Evolutionary conservation across 2,888 invertebrate genomes (phyloP), one percentile per base, ranked within the genome.

Genomic region (Xestia sexstrigata): DNA sequence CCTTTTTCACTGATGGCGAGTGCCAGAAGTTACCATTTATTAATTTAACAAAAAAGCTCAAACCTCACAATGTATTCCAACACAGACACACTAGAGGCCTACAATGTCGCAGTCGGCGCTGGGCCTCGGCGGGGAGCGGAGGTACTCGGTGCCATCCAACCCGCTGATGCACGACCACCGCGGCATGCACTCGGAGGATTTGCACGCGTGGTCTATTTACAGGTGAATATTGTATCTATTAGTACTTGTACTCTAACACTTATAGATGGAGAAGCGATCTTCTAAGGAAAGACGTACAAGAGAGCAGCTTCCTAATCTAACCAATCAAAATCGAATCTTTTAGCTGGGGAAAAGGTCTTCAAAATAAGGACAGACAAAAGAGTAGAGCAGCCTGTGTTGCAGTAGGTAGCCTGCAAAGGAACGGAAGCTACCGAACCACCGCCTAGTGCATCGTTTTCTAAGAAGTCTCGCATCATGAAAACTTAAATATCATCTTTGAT

Each of bases 161-260:
- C 98, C 98, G 78, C 94, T 97, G 85, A 94, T 97, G 88, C 97
- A 97, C 93, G 98, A 97, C 93, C 98, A 98, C 79, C 97, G 98
- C 83, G 98, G 98, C 83, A 98, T 98, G 93, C 98, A 98, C 89
- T 98, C 98, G 72, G 99, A 99, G 93, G 99, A 99, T 94, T 97
- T 99, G 81, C 99, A 99, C 94, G 99, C 99, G 80, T 99, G 99
- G 99, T 99, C 99, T 87, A 99, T 99, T 93, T 98, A 98, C 97
- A 98, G 98, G 98, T 98, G 39, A 70, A 73, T 73, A 68, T 47
- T 65, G 35, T 30, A 1, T 8, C 7, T 60, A 9, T 60, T 30
- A 30, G 9, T 30, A 20, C 9, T 35, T 35, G 3, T 4, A 20
- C 20, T 62, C 30, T 23, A 13, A 13, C 15, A 65, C 1, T 42